Percentiles rank a stretch among this genome's conserved stretches.
phyloP scores from a whole-genome alignment of 2,113 vertebrate species.

The Xenopus laevis region DNA sequence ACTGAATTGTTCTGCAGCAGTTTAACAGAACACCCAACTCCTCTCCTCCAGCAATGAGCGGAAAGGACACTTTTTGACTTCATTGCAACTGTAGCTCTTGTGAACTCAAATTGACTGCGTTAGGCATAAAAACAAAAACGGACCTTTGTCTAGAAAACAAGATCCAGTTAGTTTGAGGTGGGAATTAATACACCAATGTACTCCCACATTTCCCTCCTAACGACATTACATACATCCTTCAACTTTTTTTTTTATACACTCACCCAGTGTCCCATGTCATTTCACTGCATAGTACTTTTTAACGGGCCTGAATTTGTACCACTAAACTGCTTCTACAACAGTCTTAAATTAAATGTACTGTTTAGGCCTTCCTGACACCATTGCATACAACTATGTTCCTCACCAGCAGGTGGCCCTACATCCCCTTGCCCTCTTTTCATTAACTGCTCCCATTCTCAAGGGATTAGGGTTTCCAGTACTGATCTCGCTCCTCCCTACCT shows the following conservation, averaged over 20 bases:
- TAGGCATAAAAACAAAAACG: neutral
- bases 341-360: too few species aligned
- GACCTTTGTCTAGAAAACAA: neutral
- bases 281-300: neutral
- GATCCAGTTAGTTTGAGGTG: neutral
- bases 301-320: neutral
- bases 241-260: too few species aligned
- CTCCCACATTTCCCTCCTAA: neutral
- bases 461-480: neutral
- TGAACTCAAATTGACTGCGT: neutral
- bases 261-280: too few species aligned
- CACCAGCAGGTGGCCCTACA: slow-evolving; percentile 5
- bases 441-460: neutral
- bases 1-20: neutral
- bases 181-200: too few species aligned
- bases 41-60: neutral
- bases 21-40: neutral
- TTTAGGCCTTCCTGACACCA: neutral
- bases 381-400: neutral
- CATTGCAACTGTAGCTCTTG: neutral
- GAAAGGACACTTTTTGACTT: neutral
- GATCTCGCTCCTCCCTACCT: neutral
- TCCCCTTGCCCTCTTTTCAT: neutral
- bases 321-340: too few species aligned
- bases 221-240: neutral